Percentiles rank a stretch among this genome's conserved stretches.
These are phyloP conservation scores for Diabrotica virgifera DNA, from an alignment of 1,140 invertebrate species.

Conservation along the genomic window DNA sequence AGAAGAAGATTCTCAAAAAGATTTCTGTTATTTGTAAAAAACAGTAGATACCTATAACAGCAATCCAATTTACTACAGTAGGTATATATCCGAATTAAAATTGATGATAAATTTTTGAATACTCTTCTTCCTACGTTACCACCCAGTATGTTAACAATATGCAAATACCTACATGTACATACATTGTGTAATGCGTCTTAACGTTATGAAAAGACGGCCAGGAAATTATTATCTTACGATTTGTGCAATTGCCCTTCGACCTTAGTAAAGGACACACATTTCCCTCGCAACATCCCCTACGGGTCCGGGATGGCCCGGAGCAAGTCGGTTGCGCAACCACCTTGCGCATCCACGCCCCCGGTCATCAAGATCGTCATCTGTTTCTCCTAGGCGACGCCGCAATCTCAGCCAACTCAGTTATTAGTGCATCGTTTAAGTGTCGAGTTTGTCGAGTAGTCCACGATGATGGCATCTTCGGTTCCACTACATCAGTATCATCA, in stretches of 20 bases:
- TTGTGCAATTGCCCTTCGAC: background rate
- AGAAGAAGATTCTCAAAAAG: too few relatives aligned
- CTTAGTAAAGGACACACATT: background rate
- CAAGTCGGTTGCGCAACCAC: constrained; percentile 35
- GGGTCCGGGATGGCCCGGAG: constrained; percentile 22
- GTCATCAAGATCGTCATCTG: constrained; percentile 40
- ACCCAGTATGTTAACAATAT: too few relatives aligned
- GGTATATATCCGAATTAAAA: too few relatives aligned
- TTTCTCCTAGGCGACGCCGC: constrained; percentile 29
- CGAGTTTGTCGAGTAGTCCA: constrained; percentile 16
- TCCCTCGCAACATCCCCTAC: constrained; percentile 16
- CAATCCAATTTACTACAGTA: too few relatives aligned
- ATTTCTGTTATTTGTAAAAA: too few relatives aligned
- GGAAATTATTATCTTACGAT: background rate
- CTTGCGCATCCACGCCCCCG: constrained; percentile 40
- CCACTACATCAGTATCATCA: constrained; percentile 36
- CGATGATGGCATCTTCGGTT: constrained; percentile 44
- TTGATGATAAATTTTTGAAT: too few relatives aligned
- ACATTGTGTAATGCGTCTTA: too few relatives aligned
- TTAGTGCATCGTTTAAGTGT: constrained; percentile 47
- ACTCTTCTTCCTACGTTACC: too few relatives aligned
- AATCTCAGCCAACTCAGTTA: constrained; percentile 48
- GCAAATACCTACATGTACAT: too few relatives aligned
- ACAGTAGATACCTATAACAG: too few relatives aligned
- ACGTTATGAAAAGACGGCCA: too few relatives aligned